phyloP scores from a whole-genome alignment of 2,797 vertebrate species.

The Sebastes cheni region DNA sequence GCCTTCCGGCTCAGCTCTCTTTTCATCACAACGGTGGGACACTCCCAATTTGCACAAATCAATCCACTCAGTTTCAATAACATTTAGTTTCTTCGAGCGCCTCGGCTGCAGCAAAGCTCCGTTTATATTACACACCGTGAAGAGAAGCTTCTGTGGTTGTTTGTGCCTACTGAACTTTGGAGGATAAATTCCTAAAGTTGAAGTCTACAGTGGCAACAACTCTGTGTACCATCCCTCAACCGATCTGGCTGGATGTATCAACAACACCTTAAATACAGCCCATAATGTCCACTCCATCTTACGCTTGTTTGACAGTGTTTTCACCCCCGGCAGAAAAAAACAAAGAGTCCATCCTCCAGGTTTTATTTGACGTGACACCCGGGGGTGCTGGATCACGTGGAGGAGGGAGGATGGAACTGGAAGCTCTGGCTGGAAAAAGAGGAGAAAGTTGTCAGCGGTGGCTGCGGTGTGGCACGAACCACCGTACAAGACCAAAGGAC shows the following conservation, averaged over 20 bases:
- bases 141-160: neutral
- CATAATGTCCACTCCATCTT: constrained; percentile 17
- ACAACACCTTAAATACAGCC: constrained; percentile 12
- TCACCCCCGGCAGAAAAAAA: neutral
- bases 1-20: too few species aligned
- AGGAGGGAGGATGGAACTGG: neutral
- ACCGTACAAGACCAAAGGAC: neutral
- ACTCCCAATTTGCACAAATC: neutral
- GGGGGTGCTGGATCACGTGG: constrained; percentile 23
- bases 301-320: constrained; percentile 42
- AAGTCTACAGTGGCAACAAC: neutral
- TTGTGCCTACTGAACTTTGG: neutral
- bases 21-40: too few species aligned
- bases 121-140: neutral
- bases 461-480: constrained; percentile 36
- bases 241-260: neutral
- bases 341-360: neutral
- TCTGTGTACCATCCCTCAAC: constrained; percentile 15
- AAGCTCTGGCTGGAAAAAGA: constrained; percentile 27
- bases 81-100: neutral
- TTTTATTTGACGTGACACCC: constrained; percentile 6
- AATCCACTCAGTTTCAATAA: neutral
- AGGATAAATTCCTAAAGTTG: neutral
- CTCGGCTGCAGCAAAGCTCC: neutral
- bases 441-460: constrained; percentile 20